Evolutionary conservation across 2,113 vertebrate species (phyloP).

Genomic region (Semicossyphus pulcher): DNA sequence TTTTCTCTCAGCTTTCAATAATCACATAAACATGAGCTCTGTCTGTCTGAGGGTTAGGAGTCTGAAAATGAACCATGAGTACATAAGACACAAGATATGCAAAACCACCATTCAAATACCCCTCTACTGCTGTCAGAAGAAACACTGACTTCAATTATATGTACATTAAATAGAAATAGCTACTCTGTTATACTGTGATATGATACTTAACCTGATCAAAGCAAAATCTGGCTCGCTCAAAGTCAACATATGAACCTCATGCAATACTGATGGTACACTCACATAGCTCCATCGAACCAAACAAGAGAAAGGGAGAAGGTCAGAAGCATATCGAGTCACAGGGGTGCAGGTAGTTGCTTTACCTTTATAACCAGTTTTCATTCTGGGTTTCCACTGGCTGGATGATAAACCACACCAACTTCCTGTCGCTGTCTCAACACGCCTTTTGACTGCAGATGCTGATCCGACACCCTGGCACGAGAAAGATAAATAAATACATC

Average conservation of each 20-base stretch:
- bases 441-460: conserved; percentile 20
- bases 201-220: conserved; percentile 65
- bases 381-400: neutral
- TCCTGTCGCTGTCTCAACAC: conserved; percentile 14
- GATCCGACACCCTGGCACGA: conserved; percentile 82
- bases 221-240: conserved; percentile 87
- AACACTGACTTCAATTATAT: conserved; percentile 77
- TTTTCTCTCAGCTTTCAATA: conserved; percentile 14
- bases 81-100: conserved; percentile 93
- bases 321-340: conserved; percentile 19
- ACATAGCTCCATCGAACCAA: conserved; percentile 79
- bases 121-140: conserved; percentile 46
- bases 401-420: conserved; percentile 25
- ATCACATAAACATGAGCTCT: conserved; percentile 8
- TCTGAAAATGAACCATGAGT: conserved; percentile 49
- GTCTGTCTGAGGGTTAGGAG: conserved; percentile 5
- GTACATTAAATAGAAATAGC: conserved; percentile 76
- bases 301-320: conserved; percentile 57
- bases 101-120: conserved; percentile 83
- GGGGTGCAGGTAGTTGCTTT: conserved; percentile 11
- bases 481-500: conserved; percentile 72
- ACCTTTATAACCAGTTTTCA: conserved; percentile 3
- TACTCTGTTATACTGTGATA: conserved; percentile 65
- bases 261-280: conserved; percentile 88
- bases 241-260: conserved; percentile 89